Percentiles rank a stretch among this genome's conserved stretches.
These are phyloP conservation scores for Phalacrocorax aristotelis DNA, from an alignment of 2,113 vertebrate genomes.

Conservation along the genomic window DNA sequence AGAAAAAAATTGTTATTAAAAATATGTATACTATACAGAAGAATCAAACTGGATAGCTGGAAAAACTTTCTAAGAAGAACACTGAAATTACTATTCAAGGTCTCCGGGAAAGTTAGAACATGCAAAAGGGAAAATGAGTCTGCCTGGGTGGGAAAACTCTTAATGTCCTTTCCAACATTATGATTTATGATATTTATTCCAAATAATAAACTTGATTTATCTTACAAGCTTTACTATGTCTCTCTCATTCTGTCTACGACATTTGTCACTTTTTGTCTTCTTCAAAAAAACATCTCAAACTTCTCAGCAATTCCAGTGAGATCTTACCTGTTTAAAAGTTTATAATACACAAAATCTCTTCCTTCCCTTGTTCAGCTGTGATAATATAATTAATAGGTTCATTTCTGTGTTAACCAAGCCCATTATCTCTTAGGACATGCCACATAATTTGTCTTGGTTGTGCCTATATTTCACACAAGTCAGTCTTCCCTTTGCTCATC, in stretches of 20 bases:
- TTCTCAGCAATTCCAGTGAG: background rate
- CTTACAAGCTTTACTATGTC: background rate
- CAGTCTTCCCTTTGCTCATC: background rate
- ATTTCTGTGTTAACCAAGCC: background rate
- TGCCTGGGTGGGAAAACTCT: background rate
- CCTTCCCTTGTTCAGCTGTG: background rate
- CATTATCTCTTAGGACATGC: background rate
- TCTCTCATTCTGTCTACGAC: background rate
- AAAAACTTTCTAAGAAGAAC: background rate
- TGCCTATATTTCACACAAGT: background rate
- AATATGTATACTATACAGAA: background rate
- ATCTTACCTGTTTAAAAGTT: background rate
- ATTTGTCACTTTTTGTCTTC: background rate
- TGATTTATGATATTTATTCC: background rate
- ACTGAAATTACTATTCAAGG: background rate
- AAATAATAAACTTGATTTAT: background rate
- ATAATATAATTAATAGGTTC: background rate
- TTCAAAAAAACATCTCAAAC: background rate
- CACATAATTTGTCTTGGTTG: background rate
- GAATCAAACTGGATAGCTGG: background rate
- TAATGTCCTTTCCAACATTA: background rate
- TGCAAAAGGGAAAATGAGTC: background rate
- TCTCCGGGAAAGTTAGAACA: background rate
- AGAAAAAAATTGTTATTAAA: background rate
- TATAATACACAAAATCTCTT: background rate